Base-by-base conservation (phyloP, 1,140 invertebrate genomes). In the Trachymyrmex cornetzi region DNA sequence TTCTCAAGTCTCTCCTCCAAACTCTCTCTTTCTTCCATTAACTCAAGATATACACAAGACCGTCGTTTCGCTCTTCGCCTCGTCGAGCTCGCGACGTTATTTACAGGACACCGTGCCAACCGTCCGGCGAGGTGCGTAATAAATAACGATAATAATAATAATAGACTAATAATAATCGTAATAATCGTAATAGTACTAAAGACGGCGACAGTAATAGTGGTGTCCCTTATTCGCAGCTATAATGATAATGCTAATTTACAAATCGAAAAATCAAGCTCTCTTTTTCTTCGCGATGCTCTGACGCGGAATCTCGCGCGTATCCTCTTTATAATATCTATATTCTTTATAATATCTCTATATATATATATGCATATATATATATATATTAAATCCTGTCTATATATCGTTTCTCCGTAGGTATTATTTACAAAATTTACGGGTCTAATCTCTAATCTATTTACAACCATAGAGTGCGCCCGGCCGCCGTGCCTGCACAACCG, bases 391-490 rank as follows among this genome's bases (percentile, higher is more conserved):
- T 75, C 81, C 77, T 80, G 22, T 87, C 59, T 79, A 57, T 80
- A 71, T 53, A 71, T 53, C 59, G 63, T 67, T 85, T 30, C 14
- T 69, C 4, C 50, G 88, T 79, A 74, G 2, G n/a, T 87, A 55
- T 71, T 89, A 90, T 90, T 88, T 90, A 91, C 89, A 90, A 84
- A 84, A 91, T 79, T 77, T 85, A 50, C 87, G 50, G 44, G 48
- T 69, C 82, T 77, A 87, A 72, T 81, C 63, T 87, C 87, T 90
- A 90, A 85, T 75, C 90, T 91, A 91, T 91, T 77, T 91, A 91
- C 90, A 91, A 91, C 90, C 90, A 87, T 91, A 72, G 90, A 91
- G 90, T 90, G 86, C 69, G 66, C 67, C 71, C 61, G 77, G 55
- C 30, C 50, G 57, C 90, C 86, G 86, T 89, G 90, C 86, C 79